Conservation (phyloP, 2,888 invertebrate genomes). For the Lottia gigantea region DNA sequence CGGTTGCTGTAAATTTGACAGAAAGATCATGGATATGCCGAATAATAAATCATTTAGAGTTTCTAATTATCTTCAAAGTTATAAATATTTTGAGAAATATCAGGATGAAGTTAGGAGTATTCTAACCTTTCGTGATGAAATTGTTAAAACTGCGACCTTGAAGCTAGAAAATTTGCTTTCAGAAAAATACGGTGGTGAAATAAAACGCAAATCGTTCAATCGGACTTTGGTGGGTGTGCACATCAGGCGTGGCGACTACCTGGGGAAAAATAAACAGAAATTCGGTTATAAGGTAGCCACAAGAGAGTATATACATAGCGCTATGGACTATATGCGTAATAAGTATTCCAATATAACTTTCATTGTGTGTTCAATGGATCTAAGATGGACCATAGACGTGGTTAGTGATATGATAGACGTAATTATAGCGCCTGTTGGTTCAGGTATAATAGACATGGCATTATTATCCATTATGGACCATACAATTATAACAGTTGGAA, state of each 20-base stretch:
- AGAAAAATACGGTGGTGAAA: neutral
- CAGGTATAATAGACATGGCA: slow-evolving; percentile 37
- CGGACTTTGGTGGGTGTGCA: slow-evolving; percentile 19
- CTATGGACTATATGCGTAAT: slow-evolving; percentile 33
- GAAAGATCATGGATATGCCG: neutral
- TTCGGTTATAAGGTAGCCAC: slow-evolving; percentile 35
- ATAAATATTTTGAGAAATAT: neutral
- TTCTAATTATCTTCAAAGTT: neutral
- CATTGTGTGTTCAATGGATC: slow-evolving; percentile 37
- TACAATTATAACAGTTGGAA: slow-evolving; percentile 45
- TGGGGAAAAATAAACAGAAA: neutral
- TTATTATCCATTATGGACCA: slow-evolving; percentile 44
- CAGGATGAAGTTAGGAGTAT: neutral
- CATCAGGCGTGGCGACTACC: slow-evolving; percentile 18
- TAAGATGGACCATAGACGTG: slow-evolving; percentile 34
- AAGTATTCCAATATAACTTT: slow-evolving; percentile 35
- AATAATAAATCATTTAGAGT: neutral
- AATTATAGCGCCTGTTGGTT: slow-evolving; percentile 26
- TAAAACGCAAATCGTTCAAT: neutral
- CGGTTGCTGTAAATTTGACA: neutral
- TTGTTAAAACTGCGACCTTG: neutral
- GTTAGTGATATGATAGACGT: slow-evolving; percentile 25
- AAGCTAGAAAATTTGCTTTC: neutral
- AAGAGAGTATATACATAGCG: slow-evolving; percentile 32
- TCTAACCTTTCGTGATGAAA: neutral